A percentile compares a stretch with the other conserved stretches of the same genome.
phyloP scores from a whole-genome alignment of 1,140 invertebrate genomes.

The Polypedilum vanderplanki region DNA sequence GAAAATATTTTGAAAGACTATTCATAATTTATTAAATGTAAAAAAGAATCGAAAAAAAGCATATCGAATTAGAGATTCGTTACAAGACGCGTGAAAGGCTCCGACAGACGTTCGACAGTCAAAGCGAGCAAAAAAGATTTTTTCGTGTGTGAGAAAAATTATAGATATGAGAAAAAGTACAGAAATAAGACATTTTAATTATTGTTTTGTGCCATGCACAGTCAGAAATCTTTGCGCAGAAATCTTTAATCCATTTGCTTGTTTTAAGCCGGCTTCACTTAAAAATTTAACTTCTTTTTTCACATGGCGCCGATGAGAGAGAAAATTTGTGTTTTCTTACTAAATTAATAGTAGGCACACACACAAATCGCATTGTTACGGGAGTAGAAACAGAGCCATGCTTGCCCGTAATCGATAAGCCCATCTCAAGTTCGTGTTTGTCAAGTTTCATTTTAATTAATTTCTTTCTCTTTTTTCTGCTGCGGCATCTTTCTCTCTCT shows the following conservation, averaged over 20 bases:
- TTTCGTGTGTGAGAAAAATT: not conserved
- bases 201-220: conserved; percentile 10
- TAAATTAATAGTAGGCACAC: not conserved
- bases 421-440: conserved; percentile 9
- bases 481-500: too few relatives aligned
- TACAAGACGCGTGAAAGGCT: conserved; percentile 12
- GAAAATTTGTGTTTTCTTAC: conserved; percentile 19
- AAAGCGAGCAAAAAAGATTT: not conserved
- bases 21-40: conserved; percentile 11
- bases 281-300: not conserved
- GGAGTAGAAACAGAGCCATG: not conserved
- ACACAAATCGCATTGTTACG: not conserved
- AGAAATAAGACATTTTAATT: conserved; percentile 14
- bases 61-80: conserved; percentile 16
- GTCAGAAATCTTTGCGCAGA: not conserved
- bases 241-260: conserved; percentile 13
- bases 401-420: not conserved
- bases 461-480: not conserved
- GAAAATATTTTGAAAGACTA: conserved; percentile 19
- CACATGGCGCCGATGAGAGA: not conserved
- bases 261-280: not conserved
- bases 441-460: conserved; percentile 20
- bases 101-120: not conserved
- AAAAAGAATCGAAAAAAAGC: not conserved
- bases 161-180: too few relatives aligned